Conservation (phyloP, 2,797 vertebrate species). For the Loris lydekkerianus region DNA sequence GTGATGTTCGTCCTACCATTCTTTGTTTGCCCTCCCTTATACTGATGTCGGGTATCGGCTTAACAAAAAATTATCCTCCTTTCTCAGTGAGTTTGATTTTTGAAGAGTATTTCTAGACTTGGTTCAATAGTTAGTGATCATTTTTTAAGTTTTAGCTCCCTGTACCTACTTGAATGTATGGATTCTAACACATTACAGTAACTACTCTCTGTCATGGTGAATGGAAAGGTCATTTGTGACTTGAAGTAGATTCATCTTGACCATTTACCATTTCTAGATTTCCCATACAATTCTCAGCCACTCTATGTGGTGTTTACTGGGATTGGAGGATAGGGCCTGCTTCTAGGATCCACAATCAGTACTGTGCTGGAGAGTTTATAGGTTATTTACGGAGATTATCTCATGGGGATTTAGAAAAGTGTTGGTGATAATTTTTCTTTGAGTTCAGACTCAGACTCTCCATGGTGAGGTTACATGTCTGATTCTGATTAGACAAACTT, state of each 20-base stretch:
- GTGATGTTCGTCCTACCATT: not conserved
- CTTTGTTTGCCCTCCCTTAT: not conserved
- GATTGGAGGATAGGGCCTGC: not conserved
- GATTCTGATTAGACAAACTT: not conserved
- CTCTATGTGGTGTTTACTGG: not conserved
- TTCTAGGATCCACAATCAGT: not conserved
- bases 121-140: not conserved
- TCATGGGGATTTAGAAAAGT: not conserved
- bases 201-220: not conserved
- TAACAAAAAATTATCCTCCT: not conserved
- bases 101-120: not conserved
- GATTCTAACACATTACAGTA: not conserved
- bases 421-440: constrained; percentile 1
- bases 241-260: not conserved
- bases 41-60: not conserved
- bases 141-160: not conserved
- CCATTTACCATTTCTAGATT: not conserved
- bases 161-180: not conserved
- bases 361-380: not conserved
- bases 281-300: not conserved
- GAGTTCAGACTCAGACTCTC: not conserved
- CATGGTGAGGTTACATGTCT: not conserved
- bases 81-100: not conserved
- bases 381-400: not conserved
- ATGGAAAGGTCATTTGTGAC: not conserved